Evolutionary conservation across 92 coral and sea anemone species (phyloP).

Genomic region (Porites lobata): DNA sequence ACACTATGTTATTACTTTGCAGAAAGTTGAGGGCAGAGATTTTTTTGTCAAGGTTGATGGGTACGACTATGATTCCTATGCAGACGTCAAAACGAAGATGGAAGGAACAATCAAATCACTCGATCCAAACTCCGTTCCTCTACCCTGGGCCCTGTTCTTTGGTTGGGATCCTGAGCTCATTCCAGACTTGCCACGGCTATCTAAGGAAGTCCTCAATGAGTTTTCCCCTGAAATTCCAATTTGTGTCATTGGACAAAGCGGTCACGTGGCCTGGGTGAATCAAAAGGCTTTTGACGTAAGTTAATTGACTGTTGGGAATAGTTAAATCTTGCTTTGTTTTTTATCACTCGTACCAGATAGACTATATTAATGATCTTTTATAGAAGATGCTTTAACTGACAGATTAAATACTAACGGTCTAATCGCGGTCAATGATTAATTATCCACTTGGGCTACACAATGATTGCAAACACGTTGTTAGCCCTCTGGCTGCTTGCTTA

Average conservation of each 20-base stretch:
- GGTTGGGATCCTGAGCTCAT: constrained; percentile 82
- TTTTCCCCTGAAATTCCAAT: constrained; percentile 57
- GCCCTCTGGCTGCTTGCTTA: no score
- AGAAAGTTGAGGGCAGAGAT: neutral
- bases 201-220: constrained; percentile 46
- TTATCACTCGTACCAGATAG: no score
- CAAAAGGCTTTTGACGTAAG: constrained; percentile 61
- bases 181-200: constrained; percentile 54
- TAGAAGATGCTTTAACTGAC: no score
- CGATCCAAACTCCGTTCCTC: constrained; percentile 6
- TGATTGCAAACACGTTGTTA: no score
- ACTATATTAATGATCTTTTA: no score
- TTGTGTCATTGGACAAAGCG: constrained; percentile 62
- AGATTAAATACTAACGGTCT: no score
- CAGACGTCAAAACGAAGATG: constrained; percentile 46
- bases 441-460: no score
- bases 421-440: no score
- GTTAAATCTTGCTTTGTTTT: no score
- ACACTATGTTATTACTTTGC: neutral
- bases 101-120: constrained; percentile 7
- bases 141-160: constrained; percentile 63
- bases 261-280: constrained; percentile 80
- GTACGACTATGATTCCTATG: constrained; percentile 28
- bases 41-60: constrained; percentile 33
- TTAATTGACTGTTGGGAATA: neutral